Percentiles rank a stretch among this genome's conserved stretches.
Conservation (phyloP, 2,797 vertebrate genomes). For the Melanogrammus aeglefinus region DNA sequence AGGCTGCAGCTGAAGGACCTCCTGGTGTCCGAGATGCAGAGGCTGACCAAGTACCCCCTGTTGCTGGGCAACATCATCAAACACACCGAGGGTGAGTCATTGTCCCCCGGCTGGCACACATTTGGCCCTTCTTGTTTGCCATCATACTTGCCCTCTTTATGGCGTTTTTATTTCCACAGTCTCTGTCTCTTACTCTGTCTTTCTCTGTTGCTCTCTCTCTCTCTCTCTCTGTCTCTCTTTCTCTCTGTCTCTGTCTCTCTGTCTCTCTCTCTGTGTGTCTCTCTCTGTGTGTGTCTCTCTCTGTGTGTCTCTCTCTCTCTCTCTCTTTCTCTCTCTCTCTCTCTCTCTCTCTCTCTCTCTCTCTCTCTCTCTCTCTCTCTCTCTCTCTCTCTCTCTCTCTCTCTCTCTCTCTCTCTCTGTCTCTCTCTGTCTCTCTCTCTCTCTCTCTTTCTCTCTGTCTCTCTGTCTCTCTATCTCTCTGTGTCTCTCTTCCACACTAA, state of each 20-base stretch:
- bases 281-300: background rate
- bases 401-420: too few relatives aligned
- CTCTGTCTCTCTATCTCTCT: too few relatives aligned
- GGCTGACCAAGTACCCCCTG: constrained; percentile 94
- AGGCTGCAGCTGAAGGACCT: constrained; percentile 90
- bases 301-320: too few relatives aligned
- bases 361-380: background rate
- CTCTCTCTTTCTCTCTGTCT: too few relatives aligned
- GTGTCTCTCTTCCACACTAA: background rate
- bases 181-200: background rate
- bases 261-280: too few relatives aligned
- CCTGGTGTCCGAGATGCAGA: constrained; percentile 91
- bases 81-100: constrained; percentile 80
- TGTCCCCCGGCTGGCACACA: too few relatives aligned
- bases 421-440: too few relatives aligned
- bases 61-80: constrained; percentile 96
- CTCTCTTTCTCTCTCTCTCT: too few relatives aligned
- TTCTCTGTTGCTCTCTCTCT: background rate
- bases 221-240: background rate
- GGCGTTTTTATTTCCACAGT: too few relatives aligned
- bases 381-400: background rate
- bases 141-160: too few relatives aligned
- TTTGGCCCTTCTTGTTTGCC: too few relatives aligned
- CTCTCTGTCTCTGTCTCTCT: background rate
- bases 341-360: too few relatives aligned